These are phyloP conservation scores for Bos taurus DNA, from an alignment of 2,113 vertebrate genomes.

Conservation along the genomic window ARS-UCD2.0 NC_037332.1:111086001-111086500, in stretches of 20 bases:
- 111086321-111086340: not conserved
- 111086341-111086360: not conserved
- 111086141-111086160: slow-evolving; percentile 92
- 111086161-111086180: slow-evolving; percentile 97
- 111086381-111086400: not conserved
- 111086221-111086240: slow-evolving; percentile 98
- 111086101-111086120: slow-evolving; percentile 80
- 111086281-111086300: not conserved
- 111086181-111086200: slow-evolving; percentile 95
- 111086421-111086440: not conserved
- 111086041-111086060: not conserved
- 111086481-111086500: not conserved
- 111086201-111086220: slow-evolving; percentile 99
- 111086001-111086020: not conserved
- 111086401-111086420: not conserved
- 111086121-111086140: slow-evolving; percentile 99
- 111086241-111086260: slow-evolving; percentile 79
- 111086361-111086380: not conserved
- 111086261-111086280: not conserved
- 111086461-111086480: not conserved
- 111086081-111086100: not conserved
- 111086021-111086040: not conserved
- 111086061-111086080: accelerated
- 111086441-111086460: not conserved
- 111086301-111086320: not conserved